These are phyloP conservation scores for Panopea generosa DNA, from an alignment of 2,888 invertebrate genomes.

Conservation along the genomic window DNA sequence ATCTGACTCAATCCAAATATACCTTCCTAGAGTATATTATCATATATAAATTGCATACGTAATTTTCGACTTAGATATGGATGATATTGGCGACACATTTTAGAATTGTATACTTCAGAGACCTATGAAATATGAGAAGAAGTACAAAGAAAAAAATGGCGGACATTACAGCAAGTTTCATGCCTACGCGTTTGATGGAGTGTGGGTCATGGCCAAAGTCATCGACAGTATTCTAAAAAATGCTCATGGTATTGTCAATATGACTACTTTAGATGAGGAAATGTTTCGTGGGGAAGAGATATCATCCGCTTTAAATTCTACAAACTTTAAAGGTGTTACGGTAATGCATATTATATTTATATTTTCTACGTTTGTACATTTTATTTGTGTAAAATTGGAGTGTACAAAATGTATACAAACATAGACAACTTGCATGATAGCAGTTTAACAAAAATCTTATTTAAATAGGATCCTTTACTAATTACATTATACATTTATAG, in stretches of 20 bases:
- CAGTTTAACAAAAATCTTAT: no score
- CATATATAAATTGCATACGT: no score
- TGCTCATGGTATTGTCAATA: conserved; percentile 4
- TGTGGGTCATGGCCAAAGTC: conserved; percentile 98
- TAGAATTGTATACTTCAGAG: no score
- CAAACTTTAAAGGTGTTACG: conserved; percentile 95
- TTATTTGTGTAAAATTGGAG: background rate
- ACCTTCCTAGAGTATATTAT: no score
- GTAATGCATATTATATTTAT: conserved; percentile 65
- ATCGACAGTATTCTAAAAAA: conserved; percentile 92
- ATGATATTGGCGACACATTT: no score
- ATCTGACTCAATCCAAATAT: no score
- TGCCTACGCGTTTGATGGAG: conserved; percentile 99
- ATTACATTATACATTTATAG: no score
- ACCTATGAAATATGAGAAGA: conserved; percentile 92
- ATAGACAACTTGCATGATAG: no score
- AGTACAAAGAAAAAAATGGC: conserved; percentile 92
- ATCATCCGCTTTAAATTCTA: conserved; percentile 91
- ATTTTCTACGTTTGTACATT: background rate
- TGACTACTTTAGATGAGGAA: conserved; percentile 20
- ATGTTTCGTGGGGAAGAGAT: conserved; percentile 72
- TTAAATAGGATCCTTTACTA: no score
- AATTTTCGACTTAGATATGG: no score
- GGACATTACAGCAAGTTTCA: conserved; percentile 92
- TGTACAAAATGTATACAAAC: no score